These are phyloP conservation scores for Actinia equina DNA, from an alignment of 64 coral and sea anemone genomes.

Conservation along the genomic window DNA sequence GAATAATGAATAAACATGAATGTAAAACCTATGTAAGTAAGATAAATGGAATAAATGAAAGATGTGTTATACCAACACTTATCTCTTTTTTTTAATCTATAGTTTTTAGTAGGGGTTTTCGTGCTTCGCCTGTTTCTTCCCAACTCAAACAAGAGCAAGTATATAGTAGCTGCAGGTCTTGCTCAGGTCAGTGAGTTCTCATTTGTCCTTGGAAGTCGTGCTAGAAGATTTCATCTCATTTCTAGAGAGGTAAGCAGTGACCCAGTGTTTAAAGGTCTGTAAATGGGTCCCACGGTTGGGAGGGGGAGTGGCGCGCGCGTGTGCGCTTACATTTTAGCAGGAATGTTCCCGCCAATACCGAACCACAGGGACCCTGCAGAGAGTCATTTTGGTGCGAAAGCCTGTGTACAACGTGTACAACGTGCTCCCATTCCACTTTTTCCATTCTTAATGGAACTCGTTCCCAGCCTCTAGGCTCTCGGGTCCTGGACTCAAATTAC, in stretches of 20 bases:
- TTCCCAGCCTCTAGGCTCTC: too few species aligned
- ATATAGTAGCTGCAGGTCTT: slow-evolving; percentile 88
- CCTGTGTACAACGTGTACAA: too few species aligned
- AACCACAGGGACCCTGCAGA: too few species aligned
- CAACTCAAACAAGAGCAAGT: slow-evolving; percentile 72
- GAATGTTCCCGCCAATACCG: too few species aligned
- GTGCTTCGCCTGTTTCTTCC: slow-evolving; percentile 82
- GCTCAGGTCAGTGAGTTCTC: slow-evolving; percentile 99
- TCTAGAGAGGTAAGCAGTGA: slow-evolving; percentile 75
- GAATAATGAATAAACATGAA: background rate
- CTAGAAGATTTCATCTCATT: slow-evolving; percentile 84
- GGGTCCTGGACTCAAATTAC: too few species aligned
- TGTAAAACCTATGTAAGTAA: too few species aligned
- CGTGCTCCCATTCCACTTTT: too few species aligned
- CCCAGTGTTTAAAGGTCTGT: background rate
- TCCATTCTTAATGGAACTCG: too few species aligned
- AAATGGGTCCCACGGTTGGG: too few species aligned
- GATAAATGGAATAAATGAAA: background rate
- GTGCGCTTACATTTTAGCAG: too few species aligned
- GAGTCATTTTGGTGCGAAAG: too few species aligned
- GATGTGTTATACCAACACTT: background rate
- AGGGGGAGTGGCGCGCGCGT: too few species aligned
- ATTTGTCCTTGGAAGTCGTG: slow-evolving; percentile 94
- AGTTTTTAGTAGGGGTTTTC: slow-evolving; percentile 89
- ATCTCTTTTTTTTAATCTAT: background rate